Evolutionary conservation across 2,113 vertebrate genomes (phyloP).

Genomic region (Phylloscopus whistleri): DNA sequence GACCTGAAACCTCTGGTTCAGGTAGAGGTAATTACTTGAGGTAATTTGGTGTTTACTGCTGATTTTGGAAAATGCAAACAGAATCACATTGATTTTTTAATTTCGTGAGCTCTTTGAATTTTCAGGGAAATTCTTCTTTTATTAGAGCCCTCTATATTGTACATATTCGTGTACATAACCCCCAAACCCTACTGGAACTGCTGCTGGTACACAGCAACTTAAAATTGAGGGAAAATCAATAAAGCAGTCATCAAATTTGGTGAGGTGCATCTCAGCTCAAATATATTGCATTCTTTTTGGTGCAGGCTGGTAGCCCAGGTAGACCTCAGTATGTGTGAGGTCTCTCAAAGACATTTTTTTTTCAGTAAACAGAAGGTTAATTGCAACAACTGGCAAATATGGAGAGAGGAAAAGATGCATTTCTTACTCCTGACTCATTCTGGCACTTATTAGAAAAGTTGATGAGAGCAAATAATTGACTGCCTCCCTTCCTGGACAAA

Average conservation of each 20-base stretch:
- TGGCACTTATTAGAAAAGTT: background rate
- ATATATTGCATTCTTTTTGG: background rate
- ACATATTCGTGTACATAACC: accelerated
- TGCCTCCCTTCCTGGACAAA: background rate
- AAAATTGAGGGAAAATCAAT: background rate
- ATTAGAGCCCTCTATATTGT: background rate
- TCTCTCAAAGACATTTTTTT: background rate
- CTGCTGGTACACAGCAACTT: background rate
- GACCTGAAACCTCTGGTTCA: background rate
- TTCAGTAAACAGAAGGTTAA: background rate
- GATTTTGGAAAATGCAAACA: background rate
- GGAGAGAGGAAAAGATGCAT: background rate
- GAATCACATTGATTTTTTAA: background rate
- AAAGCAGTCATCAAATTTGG: background rate
- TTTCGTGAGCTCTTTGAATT: background rate
- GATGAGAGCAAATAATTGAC: background rate
- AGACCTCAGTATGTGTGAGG: background rate
- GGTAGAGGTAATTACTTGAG: too few relatives aligned
- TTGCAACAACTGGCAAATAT: background rate
- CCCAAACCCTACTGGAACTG: background rate
- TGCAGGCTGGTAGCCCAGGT: background rate
- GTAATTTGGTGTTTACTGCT: background rate
- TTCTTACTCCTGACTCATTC: background rate
- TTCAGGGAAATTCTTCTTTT: background rate
- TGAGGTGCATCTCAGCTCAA: background rate